Conservation (phyloP, 2,888 invertebrate genomes). For the Drosophila picticornis region DNA sequence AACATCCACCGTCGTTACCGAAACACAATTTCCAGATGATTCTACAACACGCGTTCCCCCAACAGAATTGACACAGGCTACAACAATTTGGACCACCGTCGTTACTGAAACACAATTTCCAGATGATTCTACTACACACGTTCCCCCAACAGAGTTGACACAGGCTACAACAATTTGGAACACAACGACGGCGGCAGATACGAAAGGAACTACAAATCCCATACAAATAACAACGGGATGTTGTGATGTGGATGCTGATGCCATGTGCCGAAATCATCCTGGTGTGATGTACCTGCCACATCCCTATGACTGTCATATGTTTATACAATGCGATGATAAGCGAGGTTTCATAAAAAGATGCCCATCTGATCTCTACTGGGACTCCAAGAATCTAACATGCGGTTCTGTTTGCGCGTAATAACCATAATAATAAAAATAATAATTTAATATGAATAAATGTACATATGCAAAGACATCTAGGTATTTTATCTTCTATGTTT, state of each 20-base stretch:
- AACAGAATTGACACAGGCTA: neutral
- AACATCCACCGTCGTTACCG: neutral
- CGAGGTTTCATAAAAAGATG: conserved; percentile 58
- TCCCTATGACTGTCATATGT: conserved; percentile 72
- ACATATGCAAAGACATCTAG: conserved; percentile 7
- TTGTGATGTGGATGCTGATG: conserved; percentile 26
- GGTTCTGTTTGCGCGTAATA: conserved; percentile 47
- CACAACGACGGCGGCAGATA: neutral
- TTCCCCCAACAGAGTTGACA: neutral
- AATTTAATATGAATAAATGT: neutral
- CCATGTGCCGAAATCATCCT: conserved; percentile 48
- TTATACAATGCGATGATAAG: conserved; percentile 65
- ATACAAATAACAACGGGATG: conserved; percentile 22
- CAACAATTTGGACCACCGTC: conserved; percentile 11
- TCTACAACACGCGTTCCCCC: neutral
- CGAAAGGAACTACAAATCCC: conserved; percentile 1
- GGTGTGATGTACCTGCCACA: conserved; percentile 51
- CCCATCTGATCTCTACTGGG: conserved; percentile 60
- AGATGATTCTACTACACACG: neutral
- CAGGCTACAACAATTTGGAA: conserved; percentile 6
- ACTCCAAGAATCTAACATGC: conserved; percentile 52
- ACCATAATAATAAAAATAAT: neutral
- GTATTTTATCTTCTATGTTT: neutral
- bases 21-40: neutral
- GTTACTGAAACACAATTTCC: neutral